These are phyloP conservation scores for Galerucella nymphaeae DNA, from an alignment of 2,888 invertebrate genomes.

Conservation along the genomic window DNA sequence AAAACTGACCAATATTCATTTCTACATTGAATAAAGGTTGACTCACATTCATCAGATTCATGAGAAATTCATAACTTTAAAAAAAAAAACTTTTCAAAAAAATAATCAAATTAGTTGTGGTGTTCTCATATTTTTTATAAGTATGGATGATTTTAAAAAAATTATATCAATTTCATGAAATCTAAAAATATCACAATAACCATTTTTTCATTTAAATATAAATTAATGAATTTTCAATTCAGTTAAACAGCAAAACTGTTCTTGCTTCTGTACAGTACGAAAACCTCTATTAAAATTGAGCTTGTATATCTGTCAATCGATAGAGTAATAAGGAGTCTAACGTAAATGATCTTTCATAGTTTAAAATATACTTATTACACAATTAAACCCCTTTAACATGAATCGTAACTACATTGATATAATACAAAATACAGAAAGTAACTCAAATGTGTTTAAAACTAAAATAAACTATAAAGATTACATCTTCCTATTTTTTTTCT, in stretches of 20 bases:
- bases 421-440: constrained; percentile 11
- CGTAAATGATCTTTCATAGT: neutral
- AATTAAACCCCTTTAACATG: neutral
- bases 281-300: constrained; percentile 27
- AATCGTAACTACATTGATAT: neutral
- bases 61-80: neutral
- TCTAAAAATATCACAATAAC: constrained; percentile 45
- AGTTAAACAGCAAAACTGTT: constrained; percentile 32
- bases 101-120: neutral
- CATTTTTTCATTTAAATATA: constrained; percentile 31
- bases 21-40: neutral
- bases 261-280: constrained; percentile 16
- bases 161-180: constrained; percentile 7
- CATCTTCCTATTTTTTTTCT: constrained; percentile 6
- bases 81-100: neutral
- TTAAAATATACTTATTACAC: constrained; percentile 1
- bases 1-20: neutral
- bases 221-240: constrained; percentile 38
- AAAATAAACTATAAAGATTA: constrained; percentile 14
- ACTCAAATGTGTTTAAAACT: constrained; percentile 17
- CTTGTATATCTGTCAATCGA: neutral
- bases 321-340: constrained; percentile 3
- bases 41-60: neutral
- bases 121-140: neutral
- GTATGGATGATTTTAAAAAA: too few species aligned